phyloP scores from a whole-genome alignment of 2,888 invertebrate species.

The Eumerus sabulonum region DNA sequence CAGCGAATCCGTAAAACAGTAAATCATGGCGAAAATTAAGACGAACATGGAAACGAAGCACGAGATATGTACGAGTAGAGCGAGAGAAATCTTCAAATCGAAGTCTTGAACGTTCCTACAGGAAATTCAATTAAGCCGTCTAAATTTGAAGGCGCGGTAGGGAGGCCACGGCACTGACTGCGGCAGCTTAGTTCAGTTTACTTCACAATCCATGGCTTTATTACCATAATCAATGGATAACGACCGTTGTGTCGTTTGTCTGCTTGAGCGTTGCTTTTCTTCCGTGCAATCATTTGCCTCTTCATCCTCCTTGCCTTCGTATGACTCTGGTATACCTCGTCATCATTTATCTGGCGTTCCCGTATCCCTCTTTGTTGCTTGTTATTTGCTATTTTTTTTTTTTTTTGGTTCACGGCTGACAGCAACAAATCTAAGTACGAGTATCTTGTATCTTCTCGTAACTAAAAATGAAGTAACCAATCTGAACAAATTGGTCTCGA shows the following conservation, averaged over 20 bases:
- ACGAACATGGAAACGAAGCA: neutral
- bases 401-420: conserved; percentile 11
- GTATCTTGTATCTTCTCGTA: conserved; percentile 3
- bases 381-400: too few species aligned
- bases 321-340: conserved; percentile 13
- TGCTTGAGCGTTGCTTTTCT: conserved; percentile 54
- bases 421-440: conserved; percentile 36
- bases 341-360: too few species aligned
- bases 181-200: conserved; percentile 49
- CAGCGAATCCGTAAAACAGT: neutral
- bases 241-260: conserved; percentile 35
- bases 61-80: neutral
- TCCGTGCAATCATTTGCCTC: conserved; percentile 45
- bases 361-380: too few species aligned
- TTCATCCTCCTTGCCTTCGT: neutral
- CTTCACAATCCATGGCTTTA: conserved; percentile 64
- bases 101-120: conserved; percentile 61
- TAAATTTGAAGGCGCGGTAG: conserved; percentile 60
- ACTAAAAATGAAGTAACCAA: conserved; percentile 62
- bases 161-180: conserved; percentile 31
- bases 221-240: conserved; percentile 65
- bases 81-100: conserved; percentile 38
- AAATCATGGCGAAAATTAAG: neutral
- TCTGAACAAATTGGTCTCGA: conserved; percentile 61
- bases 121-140: conserved; percentile 67